Evolutionary conservation across 1,140 invertebrate species (phyloP).

Genomic region (Solen grandis): DNA sequence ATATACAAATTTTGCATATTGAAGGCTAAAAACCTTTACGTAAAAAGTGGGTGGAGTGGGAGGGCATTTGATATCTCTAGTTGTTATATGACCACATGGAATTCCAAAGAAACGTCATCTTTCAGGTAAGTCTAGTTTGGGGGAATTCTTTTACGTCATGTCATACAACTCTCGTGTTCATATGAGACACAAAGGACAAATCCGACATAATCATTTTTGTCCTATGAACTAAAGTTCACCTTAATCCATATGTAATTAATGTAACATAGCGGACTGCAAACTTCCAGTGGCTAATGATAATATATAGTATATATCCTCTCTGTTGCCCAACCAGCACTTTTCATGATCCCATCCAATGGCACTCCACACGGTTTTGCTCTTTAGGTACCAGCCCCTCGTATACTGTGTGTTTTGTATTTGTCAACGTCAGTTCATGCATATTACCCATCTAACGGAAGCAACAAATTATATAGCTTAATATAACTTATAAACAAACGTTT

Average conservation of each 20-base stretch:
- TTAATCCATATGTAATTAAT: too few species aligned
- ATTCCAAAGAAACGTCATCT: background rate
- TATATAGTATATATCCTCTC: slow-evolving; percentile 12
- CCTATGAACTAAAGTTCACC: too few species aligned
- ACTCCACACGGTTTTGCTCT: slow-evolving; percentile 19
- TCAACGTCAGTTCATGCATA: slow-evolving; percentile 7
- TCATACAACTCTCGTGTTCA: background rate
- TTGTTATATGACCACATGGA: background rate
- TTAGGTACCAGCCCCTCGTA: background rate
- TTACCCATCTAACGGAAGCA: slow-evolving; percentile 47
- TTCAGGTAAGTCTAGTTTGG: background rate
- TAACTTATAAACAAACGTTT: slow-evolving; percentile 41
- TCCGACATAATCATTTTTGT: too few species aligned
- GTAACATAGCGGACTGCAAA: too few species aligned
- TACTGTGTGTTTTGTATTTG: background rate
- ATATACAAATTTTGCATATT: too few species aligned
- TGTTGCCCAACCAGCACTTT: slow-evolving; percentile 27
- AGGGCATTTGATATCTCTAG: background rate
- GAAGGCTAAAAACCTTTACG: too few species aligned
- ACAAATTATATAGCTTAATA: slow-evolving; percentile 31
- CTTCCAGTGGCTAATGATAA: slow-evolving; percentile 33
- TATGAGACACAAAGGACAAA: background rate
- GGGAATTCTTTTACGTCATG: background rate
- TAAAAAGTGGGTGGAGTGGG: too few species aligned
- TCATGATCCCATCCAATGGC: slow-evolving; percentile 30